Conservation (phyloP, 2,888 invertebrate species). For the Portevinia maculata region DNA sequence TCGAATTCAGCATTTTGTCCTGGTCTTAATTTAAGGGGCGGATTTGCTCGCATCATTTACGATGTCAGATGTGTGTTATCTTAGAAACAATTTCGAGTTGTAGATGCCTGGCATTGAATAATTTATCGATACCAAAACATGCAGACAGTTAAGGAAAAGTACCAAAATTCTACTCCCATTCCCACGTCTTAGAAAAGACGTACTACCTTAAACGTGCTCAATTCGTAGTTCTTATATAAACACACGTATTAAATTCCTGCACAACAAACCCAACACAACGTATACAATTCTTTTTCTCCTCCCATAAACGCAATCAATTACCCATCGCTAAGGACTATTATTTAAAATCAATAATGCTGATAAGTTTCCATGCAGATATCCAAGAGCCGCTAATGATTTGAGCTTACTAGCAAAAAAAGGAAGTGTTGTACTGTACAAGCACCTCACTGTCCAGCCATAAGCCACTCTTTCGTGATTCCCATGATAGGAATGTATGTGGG, state of each 20-base stretch:
- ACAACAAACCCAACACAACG: not conserved
- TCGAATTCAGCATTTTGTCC: too few relatives aligned
- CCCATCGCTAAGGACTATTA: conserved; percentile 50
- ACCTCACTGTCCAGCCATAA: conserved; percentile 8
- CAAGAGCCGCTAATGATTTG: conserved; percentile 41
- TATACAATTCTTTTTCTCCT: conserved; percentile 33
- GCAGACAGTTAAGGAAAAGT: too few relatives aligned
- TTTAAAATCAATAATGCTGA: conserved; percentile 51
- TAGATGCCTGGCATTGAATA: too few relatives aligned
- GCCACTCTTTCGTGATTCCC: conserved; percentile 42
- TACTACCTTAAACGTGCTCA: not conserved
- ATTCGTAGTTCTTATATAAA: not conserved
- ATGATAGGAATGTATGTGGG: conserved; percentile 27
- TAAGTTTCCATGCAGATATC: conserved; percentile 24
- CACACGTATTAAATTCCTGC: conserved; percentile 21
- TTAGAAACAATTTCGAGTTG: too few relatives aligned
- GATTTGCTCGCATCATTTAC: too few relatives aligned
- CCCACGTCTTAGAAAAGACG: not conserved
- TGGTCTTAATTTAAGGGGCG: too few relatives aligned
- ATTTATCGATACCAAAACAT: too few relatives aligned
- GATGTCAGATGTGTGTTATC: too few relatives aligned
- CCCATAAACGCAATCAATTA: conserved; percentile 28
- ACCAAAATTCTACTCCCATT: not conserved
- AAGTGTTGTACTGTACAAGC: conserved; percentile 33
- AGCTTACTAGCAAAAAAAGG: conserved; percentile 35